These are phyloP conservation scores for Macrotis lagotis DNA, from an alignment of 2,113 vertebrate genomes.

Conservation along the genomic window DNA sequence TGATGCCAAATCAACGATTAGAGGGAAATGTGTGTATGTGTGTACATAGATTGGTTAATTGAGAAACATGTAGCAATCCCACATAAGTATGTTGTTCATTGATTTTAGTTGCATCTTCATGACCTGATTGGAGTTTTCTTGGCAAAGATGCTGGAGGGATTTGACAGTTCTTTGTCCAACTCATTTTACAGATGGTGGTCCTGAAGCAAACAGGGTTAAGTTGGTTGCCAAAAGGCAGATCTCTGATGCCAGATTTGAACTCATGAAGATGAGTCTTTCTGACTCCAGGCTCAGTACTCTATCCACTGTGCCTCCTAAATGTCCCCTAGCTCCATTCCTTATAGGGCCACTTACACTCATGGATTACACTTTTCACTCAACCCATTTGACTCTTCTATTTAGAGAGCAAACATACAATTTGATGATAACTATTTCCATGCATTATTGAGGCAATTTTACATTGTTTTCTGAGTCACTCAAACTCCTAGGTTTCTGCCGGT, in stretches of 20 bases:
- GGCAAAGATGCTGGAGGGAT: background rate
- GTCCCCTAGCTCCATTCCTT: background rate
- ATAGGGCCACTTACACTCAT: background rate
- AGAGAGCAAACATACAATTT: background rate
- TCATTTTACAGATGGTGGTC: background rate
- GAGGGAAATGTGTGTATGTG: background rate
- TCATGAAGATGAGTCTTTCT: background rate
- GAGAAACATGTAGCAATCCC: background rate
- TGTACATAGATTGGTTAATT: background rate
- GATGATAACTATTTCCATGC: background rate
- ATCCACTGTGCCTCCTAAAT: background rate
- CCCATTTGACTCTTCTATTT: background rate
- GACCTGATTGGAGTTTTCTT: background rate
- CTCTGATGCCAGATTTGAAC: background rate
- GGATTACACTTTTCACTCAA: background rate
- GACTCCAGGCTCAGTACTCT: background rate
- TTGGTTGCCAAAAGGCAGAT: background rate
- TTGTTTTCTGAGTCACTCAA: background rate
- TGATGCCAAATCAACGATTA: constrained; percentile 7
- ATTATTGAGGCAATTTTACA: background rate
- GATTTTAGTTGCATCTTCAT: background rate
- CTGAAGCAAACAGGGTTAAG: background rate
- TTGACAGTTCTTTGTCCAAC: background rate
- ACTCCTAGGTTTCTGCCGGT: background rate
- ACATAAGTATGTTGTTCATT: background rate